Base-by-base conservation (phyloP, 2,113 vertebrate species). In the Seriola quinqueradiata region DNA sequence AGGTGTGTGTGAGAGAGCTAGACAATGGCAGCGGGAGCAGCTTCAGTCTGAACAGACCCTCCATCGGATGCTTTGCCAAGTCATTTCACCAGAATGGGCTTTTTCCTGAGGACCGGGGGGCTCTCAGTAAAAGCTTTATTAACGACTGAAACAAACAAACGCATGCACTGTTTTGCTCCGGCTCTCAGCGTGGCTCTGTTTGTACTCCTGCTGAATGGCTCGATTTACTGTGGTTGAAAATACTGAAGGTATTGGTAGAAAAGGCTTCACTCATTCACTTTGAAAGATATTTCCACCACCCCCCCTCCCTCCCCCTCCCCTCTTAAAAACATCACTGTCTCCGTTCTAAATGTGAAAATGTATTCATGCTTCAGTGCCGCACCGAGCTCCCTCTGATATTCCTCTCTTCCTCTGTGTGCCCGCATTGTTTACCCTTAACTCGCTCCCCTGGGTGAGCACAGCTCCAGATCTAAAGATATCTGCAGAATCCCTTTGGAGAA, bases 41-140 rank as follows among this genome's bases (percentile, higher is more conserved):
- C 88, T 89, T 89, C 87, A 84, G 83, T 85, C 84, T 94, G 90
- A 94, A 94, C 90, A 94, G 90, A 88, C 91, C 74, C 92, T 93
- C 81, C 87, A 92, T 91, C 81, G 70, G 85, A 93, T 84, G 87
- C 87, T 92, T 83, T 91, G 85, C 80, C 88, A 87, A 91, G 90
- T 93, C 77, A 93, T 93, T 94, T 93, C 74, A 84, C 34, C 80
- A 88, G 87, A 94, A 90, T 79, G 82, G 85, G 71, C 70, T 90
- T 80, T 81, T 70, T 60, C 59, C 78, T 85, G 83, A 82, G 82
- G 73, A 67, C 86, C 1, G 50, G 68, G 75, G 72, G 73, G 78
- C 87, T 80, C 88, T 91, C 61, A 61, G 75, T 89, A 87, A 90
- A 93, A 89, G 88, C 89, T 87, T 89, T 78, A 87, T 88, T 87